Evolutionary conservation across 2,797 vertebrate species (phyloP), one percentile per base, ranked within the genome.

Genomic region (Hylomyscus alleni): DNA sequence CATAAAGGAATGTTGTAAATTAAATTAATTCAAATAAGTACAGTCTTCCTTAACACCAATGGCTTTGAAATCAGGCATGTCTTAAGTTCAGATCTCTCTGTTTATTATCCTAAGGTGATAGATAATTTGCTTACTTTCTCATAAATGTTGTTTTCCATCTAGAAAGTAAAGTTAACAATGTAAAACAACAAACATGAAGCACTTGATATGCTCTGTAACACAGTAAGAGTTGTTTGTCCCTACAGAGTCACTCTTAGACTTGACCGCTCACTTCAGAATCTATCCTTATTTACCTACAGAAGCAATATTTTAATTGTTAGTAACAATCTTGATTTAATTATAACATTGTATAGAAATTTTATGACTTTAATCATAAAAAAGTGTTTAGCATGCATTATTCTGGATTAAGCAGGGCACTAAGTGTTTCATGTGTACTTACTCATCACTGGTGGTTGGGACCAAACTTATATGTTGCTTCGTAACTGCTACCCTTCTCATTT

Each of bases 291-390:
- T 54, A 37, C 7, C 31, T 22, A 75, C 12, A 34, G 90, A 54
- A 72, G 34, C 54, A 56, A 78, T 17, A n/a, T 75, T 80, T 65
- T 89, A 22, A 91, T 87, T 85, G 86, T 52, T 12, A 80, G 44
- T 8, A 94, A 84, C 24, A 54, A 26, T 29, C 15, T 29, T 44
- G 29, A n/a, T 47, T 81, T 94, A 44, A 52, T 82, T 89, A 52
- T 60, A 93, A 54, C 37, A 34, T 73, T 80, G 24, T 31, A 34
- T 15, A 84, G 44, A 89, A 20, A 13, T 84, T 77, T 89, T 89
- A 60, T 80, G n/a, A 52, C 7, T 73, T 94, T 84, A 81, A 78
- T 85, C 11, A 82, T 77, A 81, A 54, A 75, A 80, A 91, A 83
- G 29, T 80, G 40, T 1, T 12, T 92, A 37, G 12, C 6, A 40